phyloP scores from a whole-genome alignment of 2,888 invertebrate species.

The Drosophila paramelanica region DNA sequence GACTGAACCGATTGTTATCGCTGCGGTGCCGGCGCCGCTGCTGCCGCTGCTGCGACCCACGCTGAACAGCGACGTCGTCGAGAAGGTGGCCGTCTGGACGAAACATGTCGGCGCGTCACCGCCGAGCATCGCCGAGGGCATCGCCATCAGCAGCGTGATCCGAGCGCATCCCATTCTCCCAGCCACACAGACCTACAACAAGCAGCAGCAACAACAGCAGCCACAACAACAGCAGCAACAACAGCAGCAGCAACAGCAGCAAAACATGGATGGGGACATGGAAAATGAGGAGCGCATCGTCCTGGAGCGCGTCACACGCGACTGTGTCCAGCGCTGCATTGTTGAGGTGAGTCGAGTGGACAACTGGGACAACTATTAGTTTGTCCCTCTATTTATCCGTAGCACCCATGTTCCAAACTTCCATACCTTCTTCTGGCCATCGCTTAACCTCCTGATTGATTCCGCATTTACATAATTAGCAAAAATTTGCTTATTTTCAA shows the following conservation, averaged over 20 bases:
- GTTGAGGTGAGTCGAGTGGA: slow-evolving; percentile 64
- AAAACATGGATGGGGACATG: neutral
- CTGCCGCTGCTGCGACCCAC: slow-evolving; percentile 51
- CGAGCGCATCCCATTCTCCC: slow-evolving; percentile 4
- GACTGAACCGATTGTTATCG: neutral
- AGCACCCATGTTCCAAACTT: too few species aligned
- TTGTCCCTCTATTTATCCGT: too few species aligned
- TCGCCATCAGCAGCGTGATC: slow-evolving; percentile 60
- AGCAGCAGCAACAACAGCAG: slow-evolving; percentile 3
- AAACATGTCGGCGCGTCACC: slow-evolving; percentile 67
- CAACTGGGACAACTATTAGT: too few species aligned
- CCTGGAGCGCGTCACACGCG: slow-evolving; percentile 64
- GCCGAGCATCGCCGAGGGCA: slow-evolving; percentile 58
- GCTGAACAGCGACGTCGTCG: slow-evolving; percentile 66
- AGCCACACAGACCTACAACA: neutral
- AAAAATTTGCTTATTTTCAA: too few species aligned
- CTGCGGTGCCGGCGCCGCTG: slow-evolving; percentile 6
- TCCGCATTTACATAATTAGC: too few species aligned
- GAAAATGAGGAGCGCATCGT: slow-evolving; percentile 57
- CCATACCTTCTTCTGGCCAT: too few species aligned
- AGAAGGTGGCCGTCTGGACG: slow-evolving; percentile 70
- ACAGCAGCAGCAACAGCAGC: neutral
- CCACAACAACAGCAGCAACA: neutral
- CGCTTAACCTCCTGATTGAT: too few species aligned
- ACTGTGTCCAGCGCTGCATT: slow-evolving; percentile 72